Conservation (phyloP, 2,113 vertebrate species). For the Rhadina sibilatrix region DNA sequence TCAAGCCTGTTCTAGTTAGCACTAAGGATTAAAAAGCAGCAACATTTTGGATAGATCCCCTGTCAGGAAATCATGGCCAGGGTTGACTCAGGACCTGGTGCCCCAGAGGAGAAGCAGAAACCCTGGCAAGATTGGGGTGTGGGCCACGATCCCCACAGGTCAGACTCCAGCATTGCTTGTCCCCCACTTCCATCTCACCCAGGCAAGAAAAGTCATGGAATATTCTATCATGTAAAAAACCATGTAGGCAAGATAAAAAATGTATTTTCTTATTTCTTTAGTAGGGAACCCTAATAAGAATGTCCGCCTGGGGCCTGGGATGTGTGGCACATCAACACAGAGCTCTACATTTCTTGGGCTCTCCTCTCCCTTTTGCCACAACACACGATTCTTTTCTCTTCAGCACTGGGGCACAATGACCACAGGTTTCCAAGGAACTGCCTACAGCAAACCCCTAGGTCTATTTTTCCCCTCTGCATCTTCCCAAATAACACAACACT, state of each 20-base stretch:
- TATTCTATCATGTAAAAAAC: not conserved
- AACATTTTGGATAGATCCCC: not conserved
- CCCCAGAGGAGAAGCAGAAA: not conserved
- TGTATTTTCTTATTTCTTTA: not conserved
- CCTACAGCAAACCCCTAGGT: not conserved
- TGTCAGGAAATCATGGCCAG: not conserved
- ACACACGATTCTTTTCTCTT: not conserved
- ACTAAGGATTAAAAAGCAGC: not conserved
- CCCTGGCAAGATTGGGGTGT: not conserved
- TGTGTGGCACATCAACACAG: not conserved
- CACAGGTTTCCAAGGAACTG: not conserved
- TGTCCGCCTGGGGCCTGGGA: not conserved
- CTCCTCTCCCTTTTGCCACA: not conserved
- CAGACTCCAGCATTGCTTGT: not conserved
- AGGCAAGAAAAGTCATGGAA: not conserved
- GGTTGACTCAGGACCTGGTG: not conserved
- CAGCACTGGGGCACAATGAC: not conserved
- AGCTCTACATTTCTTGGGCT: not conserved
- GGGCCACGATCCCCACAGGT: accelerated
- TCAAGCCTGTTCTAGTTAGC: not conserved
- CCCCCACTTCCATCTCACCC: not conserved
- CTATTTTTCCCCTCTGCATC: not conserved
- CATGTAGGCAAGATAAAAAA: not conserved
- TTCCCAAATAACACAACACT: not conserved
- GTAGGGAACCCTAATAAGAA: not conserved